Evolutionary conservation across 2,797 vertebrate genomes (phyloP), one percentile per base, ranked within the genome.

Genomic region (Onychomys leucogaster): DNA sequence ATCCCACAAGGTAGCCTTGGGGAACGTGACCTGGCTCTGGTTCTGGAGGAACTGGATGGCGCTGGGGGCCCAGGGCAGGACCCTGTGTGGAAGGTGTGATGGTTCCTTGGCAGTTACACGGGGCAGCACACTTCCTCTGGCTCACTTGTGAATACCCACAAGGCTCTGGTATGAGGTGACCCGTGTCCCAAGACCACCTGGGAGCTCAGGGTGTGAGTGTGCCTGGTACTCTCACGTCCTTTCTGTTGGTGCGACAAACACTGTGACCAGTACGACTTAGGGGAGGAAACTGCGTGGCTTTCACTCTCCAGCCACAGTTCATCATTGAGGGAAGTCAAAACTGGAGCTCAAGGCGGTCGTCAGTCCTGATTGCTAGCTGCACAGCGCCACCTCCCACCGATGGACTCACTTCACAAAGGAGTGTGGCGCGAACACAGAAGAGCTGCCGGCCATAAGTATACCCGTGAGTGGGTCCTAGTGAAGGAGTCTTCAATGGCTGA

Each of bases 1-100:
- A 32, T 52, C 49, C 63, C 2, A 0, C 32, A 0, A 76, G 37
- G n/a, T 13, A 41, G 46, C 55, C 37, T 86, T 3, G 0, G 21
- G 41, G 46, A 43, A 9, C 11, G 76, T 3, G 2, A 41, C 10
- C 1, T 81, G 61, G 41, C 25, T 34, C 78, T 17, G 61, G 34
- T 19, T 19, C 41, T 76, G 0, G 32, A 2, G 59, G 73, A 59
- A 7, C 6, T 34, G 29, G 46, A 49, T 1, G 41, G 9, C 19
- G 19, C 6, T 41, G 49, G 67, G 46, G 3, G 3, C 25, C 43
- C 69, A 88, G 52, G 4, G 2, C 16, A 21, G 52, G 41, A 76
- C 37, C 16, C 80, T 11, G 8, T n/a, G n/a, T 2, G 21, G 57
- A 90, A 76, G 57, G 59, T n/a, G 57, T 32, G 76, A 32, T 6